Evolutionary conservation across 2,797 vertebrate species (phyloP).

Genomic region (Prunella strophiata): DNA sequence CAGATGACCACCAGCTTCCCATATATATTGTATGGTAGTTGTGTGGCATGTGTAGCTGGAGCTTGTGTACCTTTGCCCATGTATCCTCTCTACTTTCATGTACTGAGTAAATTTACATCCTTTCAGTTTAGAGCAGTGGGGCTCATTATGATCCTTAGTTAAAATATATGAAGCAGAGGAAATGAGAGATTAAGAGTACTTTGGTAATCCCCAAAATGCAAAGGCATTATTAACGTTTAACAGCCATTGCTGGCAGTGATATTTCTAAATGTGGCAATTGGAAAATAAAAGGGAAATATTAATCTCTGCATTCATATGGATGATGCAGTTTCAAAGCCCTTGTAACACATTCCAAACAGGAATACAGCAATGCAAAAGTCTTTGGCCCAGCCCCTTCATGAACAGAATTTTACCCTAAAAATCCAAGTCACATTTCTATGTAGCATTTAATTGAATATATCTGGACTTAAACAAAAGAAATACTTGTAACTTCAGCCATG

Average conservation of each 20-base stretch:
- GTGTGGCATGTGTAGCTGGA: background rate
- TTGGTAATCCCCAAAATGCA: background rate
- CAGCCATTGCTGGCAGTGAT: background rate
- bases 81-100: background rate
- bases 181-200: background rate
- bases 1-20: background rate
- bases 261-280: background rate
- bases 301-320: background rate
- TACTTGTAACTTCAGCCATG: background rate
- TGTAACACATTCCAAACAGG: background rate
- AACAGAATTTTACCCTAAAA: background rate
- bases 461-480: background rate
- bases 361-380: background rate
- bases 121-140: background rate
- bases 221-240: background rate
- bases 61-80: background rate
- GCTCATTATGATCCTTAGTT: background rate
- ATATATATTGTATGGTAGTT: background rate
- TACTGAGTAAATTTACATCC: background rate
- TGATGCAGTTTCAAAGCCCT: background rate
- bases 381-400: background rate
- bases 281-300: background rate
- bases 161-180: background rate
- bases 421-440: background rate
- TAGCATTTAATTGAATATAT: background rate